These are phyloP conservation scores for Neoarius graeffei DNA, from an alignment of 2,113 vertebrate species.

Conservation along the genomic window DNA sequence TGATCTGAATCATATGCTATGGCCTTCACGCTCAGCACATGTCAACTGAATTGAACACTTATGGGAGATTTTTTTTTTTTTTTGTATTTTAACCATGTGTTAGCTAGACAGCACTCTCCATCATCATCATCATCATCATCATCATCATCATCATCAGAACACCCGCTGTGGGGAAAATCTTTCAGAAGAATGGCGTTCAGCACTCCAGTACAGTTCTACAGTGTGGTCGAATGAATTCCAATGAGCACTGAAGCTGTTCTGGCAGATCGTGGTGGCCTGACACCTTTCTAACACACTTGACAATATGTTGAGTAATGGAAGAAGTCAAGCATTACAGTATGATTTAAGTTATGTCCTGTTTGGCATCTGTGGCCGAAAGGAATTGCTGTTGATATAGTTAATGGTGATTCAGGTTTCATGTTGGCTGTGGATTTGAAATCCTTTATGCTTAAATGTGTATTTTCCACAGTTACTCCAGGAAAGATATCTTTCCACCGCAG, in stretches of 20 bases:
- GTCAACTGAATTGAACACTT: background rate
- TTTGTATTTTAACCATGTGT: no score
- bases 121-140: background rate
- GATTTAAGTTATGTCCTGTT: constrained; percentile 25
- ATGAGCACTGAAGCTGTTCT: background rate
- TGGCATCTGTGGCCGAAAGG: background rate
- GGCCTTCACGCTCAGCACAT: background rate
- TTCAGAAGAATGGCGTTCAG: background rate
- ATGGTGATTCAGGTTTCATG: background rate
- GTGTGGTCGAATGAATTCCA: background rate
- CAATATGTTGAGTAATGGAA: constrained; percentile 32
- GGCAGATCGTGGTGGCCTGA: constrained; percentile 4
- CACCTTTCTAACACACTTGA: constrained; percentile 20
- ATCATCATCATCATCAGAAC: background rate
- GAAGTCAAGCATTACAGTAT: constrained; percentile 27
- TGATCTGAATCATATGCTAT: background rate
- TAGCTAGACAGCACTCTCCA: background rate
- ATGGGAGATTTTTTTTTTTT: background rate
- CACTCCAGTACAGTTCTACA: background rate
- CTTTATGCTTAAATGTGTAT: constrained; percentile 34
- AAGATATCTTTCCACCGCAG: constrained; percentile 44
- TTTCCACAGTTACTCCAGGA: constrained; percentile 38
- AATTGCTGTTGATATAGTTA: constrained; percentile 29
- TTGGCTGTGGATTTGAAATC: constrained; percentile 18
- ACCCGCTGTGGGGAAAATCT: background rate